These are phyloP conservation scores for Tanytarsus gracilentus DNA, from an alignment of 2,888 invertebrate genomes.

Conservation along the genomic window DNA sequence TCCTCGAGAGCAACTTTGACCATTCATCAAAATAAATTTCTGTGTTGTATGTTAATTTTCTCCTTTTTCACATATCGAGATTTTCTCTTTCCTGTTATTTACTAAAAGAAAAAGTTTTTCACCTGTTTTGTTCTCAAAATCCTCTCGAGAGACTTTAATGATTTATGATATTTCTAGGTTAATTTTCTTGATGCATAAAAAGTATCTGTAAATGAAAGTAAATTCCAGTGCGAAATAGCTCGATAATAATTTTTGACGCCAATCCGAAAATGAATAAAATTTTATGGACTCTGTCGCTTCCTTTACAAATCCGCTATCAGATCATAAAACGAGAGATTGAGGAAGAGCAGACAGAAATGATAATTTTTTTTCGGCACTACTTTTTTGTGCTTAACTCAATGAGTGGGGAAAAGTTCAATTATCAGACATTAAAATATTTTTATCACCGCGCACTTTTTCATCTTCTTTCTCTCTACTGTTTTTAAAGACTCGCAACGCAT, in stretches of 20 bases:
- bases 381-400: conserved; percentile 4
- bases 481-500: no score
- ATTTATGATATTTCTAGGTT: no score
- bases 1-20: neutral
- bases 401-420: neutral
- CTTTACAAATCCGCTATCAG: conserved; percentile 7
- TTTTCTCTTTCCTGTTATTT: no score
- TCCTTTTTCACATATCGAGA: neutral
- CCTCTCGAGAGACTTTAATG: no score
- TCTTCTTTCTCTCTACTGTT: no score
- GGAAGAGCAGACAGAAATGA: conserved; percentile 15
- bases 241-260: neutral
- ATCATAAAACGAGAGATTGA: conserved; percentile 21
- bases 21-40: conserved; percentile 2
- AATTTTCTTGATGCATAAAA: no score
- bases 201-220: no score
- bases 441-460: neutral
- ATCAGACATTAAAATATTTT: conserved; percentile 16
- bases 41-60: neutral
- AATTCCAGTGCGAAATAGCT: no score
- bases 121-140: no score
- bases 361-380: neutral
- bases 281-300: neutral
- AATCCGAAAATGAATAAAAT: neutral
- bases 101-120: no score